A percentile compares a stretch with the other conserved stretches of the same genome.
These are phyloP conservation scores for Agelaius phoeniceus DNA, from an alignment of 2,113 vertebrate genomes.

Conservation along the genomic window DNA sequence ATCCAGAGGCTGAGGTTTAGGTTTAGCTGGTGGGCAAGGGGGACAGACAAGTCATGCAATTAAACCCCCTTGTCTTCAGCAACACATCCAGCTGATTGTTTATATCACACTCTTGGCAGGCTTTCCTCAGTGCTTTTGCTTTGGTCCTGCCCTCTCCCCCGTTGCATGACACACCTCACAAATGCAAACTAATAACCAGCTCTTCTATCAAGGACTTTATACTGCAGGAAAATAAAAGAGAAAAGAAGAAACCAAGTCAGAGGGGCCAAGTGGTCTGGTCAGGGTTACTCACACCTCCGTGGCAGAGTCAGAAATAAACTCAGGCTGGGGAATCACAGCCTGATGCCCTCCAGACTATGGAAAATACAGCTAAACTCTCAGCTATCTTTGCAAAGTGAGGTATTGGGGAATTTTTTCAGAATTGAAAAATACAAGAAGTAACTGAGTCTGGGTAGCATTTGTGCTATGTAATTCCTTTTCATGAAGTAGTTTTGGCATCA, in stretches of 20 bases:
- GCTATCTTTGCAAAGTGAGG: neutral
- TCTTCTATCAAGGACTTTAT: neutral
- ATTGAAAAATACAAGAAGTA: neutral
- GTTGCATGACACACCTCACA: neutral
- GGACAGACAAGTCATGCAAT: neutral
- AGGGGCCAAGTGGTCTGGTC: neutral
- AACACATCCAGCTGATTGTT: neutral
- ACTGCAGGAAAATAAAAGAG: neutral
- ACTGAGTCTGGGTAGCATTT: neutral
- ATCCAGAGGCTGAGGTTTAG: neutral
- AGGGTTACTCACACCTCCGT: conserved; percentile 1
- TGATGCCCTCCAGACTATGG: neutral
- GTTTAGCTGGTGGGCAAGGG: neutral
- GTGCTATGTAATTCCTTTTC: neutral
- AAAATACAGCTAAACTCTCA: neutral
- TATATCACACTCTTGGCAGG: neutral
- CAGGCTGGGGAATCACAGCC: neutral
- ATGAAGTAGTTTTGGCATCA: neutral
- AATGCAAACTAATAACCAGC: neutral
- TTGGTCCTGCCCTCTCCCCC: neutral
- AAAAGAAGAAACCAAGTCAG: neutral
- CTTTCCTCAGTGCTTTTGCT: neutral
- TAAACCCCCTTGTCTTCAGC: neutral
- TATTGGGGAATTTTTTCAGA: neutral
- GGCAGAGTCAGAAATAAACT: conserved; percentile 3